Evolutionary conservation across 2,113 vertebrate species (phyloP), one percentile per base, ranked within the genome.

Genomic region (Cephalopholis sonnerati): DNA sequence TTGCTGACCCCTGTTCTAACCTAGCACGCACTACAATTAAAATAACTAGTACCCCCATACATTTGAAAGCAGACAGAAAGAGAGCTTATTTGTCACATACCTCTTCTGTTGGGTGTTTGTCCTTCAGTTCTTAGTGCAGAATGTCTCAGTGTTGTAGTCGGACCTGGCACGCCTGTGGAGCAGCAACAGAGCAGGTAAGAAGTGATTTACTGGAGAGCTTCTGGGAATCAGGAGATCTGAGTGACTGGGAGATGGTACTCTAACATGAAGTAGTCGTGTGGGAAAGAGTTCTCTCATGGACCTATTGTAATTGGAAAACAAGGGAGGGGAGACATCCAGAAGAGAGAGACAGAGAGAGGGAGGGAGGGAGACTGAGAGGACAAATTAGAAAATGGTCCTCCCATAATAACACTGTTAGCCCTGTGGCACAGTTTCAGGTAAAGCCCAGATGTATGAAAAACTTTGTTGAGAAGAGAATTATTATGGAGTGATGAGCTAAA

Each of bases 381-480:
- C 39, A 66, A 69, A 62, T 81, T 39, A 81, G 69, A 82, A 85
- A 83, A 46, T 46, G 78, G 64, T 75, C 74, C 66, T 86, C 83
- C 84, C 82, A 79, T 71, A 89, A 85, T 84, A 88, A 77, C 82
- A 83, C 75, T 64, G 70, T 80, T 81, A 83, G 74, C 82, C 81
- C 72, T 86, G 77, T 90, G 89, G 90, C 87, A 91, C 77, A 88
- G 67, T 91, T 93, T 84, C 77, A 92, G 74, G 58, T 67, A 25
- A 74, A 81, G 46, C 44, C 46, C 74, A 79, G 73, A 75, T 65
- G 55, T 27, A 64, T 61, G 57, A 50, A 44, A 78, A 70, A 83
- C 48, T 89, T 89, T 82, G 32, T 55, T 46, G 53, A 66, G 73
- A 32, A 48, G 2, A 66, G 20, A 27, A 32, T 69, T 16, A 53